Evolutionary conservation across 2,797 vertebrate genomes (phyloP).

Genomic region (Poeciliopsis infans): DNA sequence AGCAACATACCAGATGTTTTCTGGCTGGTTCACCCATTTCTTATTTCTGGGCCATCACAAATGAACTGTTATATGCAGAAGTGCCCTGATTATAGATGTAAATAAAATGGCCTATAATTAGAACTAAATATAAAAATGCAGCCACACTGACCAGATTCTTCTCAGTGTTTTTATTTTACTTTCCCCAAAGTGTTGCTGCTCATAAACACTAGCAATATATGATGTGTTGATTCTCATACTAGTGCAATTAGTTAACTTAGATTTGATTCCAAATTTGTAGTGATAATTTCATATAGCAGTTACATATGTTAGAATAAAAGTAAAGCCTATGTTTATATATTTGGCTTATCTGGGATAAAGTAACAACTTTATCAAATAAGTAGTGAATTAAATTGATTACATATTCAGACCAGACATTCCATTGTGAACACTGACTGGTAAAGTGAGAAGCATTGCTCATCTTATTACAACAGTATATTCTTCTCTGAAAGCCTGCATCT

Average conservation of each 20-base stretch:
- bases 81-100: conserved; percentile 56
- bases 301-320: conserved; percentile 10
- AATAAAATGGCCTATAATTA: conserved; percentile 53
- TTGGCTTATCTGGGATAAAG: conserved; percentile 15
- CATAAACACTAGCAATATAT: conserved; percentile 1
- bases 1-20: conserved; percentile 44
- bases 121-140: conserved; percentile 7
- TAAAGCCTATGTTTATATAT: conserved; percentile 17
- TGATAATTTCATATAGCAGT: conserved; percentile 22
- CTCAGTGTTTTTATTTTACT: background rate
- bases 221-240: conserved; percentile 19
- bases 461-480: background rate
- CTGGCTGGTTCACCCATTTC: conserved; percentile 22
- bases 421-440: background rate
- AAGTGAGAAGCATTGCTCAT: conserved; percentile 1
- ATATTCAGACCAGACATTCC: background rate
- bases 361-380: background rate
- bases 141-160: background rate
- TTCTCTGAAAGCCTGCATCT: background rate
- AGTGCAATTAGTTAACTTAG: conserved; percentile 7
- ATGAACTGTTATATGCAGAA: conserved; percentile 48
- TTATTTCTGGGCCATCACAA: conserved; percentile 58
- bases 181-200: background rate
- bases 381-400: background rate
- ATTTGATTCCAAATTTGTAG: conserved; percentile 31